Evolutionary conservation across 1,140 invertebrate genomes (phyloP).

Genomic region (Drosophila subobscura): DNA sequence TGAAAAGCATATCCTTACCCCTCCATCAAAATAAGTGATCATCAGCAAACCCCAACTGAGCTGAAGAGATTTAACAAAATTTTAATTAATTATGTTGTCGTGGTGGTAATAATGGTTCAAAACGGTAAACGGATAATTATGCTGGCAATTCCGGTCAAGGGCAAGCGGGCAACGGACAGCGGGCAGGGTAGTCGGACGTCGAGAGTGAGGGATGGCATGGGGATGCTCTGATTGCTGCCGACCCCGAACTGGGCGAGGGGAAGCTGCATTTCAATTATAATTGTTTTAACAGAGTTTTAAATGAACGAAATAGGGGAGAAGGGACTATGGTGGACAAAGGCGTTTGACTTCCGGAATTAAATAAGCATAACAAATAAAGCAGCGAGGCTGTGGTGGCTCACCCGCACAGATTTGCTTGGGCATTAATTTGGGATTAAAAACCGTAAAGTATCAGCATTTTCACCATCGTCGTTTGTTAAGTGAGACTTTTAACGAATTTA

Average conservation of each 20-base stretch:
- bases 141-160: slow-evolving; percentile 61
- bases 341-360: slow-evolving; percentile 47
- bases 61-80: slow-evolving; percentile 53
- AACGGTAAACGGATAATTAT: slow-evolving; percentile 73
- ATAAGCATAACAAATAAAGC: slow-evolving; percentile 50
- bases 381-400: slow-evolving; percentile 19
- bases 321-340: slow-evolving; percentile 22
- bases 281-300: slow-evolving; percentile 70
- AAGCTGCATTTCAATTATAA: slow-evolving; percentile 59
- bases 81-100: slow-evolving; percentile 71
- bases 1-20: no score
- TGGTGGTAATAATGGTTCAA: slow-evolving; percentile 62
- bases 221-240: slow-evolving; percentile 19
- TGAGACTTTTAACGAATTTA: slow-evolving; percentile 48
- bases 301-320: slow-evolving; percentile 57
- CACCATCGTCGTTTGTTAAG: slow-evolving; percentile 32
- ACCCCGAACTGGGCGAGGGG: slow-evolving; percentile 6
- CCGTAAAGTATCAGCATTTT: slow-evolving; percentile 41
- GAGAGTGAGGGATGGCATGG: slow-evolving; percentile 18
- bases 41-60: slow-evolving; percentile 12
- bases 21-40: no score
- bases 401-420: slow-evolving; percentile 68
- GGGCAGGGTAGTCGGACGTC: background rate
- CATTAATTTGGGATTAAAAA: slow-evolving; percentile 66
- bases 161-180: slow-evolving; percentile 6